A percentile compares a stretch with the other conserved stretches of the same genome.
These are phyloP conservation scores for Acanthosoma haemorrhoidale DNA, from an alignment of 2,888 invertebrate species.

Conservation along the genomic window DNA sequence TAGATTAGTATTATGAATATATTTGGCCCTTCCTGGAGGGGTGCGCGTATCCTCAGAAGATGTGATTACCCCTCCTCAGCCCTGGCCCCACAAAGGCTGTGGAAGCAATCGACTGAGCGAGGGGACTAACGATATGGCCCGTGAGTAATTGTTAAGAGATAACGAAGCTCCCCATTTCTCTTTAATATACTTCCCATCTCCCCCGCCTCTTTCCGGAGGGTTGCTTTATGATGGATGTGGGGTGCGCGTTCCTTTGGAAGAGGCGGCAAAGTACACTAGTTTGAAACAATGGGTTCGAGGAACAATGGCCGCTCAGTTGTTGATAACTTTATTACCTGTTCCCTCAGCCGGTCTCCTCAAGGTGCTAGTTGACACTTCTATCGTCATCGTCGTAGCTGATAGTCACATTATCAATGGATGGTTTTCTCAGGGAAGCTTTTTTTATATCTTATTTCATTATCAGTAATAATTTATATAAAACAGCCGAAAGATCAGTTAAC, in stretches of 20 bases:
- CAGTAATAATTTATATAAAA: no score
- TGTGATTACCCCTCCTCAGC: no score
- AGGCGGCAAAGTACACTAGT: background rate
- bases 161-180: slow-evolving; percentile 21
- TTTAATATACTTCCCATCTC: slow-evolving; percentile 12
- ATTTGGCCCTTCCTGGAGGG: background rate
- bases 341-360: no score
- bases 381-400: no score
- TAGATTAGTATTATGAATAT: background rate
- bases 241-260: background rate
- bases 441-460: no score
- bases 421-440: no score
- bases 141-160: slow-evolving; percentile 25
- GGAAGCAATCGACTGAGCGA: background rate
- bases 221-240: slow-evolving; percentile 16
- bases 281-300: background rate
- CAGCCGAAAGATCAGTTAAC: no score
- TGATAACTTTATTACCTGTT: no score
- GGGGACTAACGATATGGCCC: slow-evolving; percentile 3
- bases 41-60: no score
- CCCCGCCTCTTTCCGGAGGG: background rate
- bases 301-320: background rate
- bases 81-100: background rate
- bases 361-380: no score
- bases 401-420: no score